A percentile compares a stretch with the other conserved stretches of the same genome.
Conservation (phyloP, 2,113 vertebrate genomes). For the Myotis yumanensis region DNA sequence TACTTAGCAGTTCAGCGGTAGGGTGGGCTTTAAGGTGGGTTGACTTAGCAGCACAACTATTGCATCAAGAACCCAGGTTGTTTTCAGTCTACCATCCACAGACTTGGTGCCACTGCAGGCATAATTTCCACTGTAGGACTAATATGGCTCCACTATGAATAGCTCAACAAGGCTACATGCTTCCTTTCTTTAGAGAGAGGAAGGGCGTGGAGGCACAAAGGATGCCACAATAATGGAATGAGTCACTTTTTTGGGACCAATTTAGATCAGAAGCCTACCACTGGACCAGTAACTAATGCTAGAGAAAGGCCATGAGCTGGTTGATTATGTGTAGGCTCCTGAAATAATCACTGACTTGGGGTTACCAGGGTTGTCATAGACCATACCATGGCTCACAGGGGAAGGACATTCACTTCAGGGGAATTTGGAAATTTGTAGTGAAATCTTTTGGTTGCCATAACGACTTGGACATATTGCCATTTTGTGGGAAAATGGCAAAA, state of each 20-base stretch:
- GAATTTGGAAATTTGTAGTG: neutral
- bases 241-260: neutral
- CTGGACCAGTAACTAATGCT: neutral
- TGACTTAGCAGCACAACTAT: neutral
- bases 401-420: neutral
- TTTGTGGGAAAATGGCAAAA: neutral
- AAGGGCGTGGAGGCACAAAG: neutral
- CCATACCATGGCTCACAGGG: neutral
- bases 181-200: neutral
- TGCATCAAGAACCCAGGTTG: neutral
- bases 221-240: neutral
- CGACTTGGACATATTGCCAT: neutral
- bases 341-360: neutral
- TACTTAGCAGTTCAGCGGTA: neutral
- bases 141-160: neutral
- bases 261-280: neutral
- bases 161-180: neutral
- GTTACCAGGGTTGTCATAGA: neutral
- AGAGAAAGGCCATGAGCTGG: neutral
- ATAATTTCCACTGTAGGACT: neutral
- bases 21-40: neutral
- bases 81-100: neutral
- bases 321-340: neutral
- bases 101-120: neutral
- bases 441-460: neutral